Evolutionary conservation across 2,113 vertebrate genomes (phyloP).

Genomic region (Micronisus gabar): DNA sequence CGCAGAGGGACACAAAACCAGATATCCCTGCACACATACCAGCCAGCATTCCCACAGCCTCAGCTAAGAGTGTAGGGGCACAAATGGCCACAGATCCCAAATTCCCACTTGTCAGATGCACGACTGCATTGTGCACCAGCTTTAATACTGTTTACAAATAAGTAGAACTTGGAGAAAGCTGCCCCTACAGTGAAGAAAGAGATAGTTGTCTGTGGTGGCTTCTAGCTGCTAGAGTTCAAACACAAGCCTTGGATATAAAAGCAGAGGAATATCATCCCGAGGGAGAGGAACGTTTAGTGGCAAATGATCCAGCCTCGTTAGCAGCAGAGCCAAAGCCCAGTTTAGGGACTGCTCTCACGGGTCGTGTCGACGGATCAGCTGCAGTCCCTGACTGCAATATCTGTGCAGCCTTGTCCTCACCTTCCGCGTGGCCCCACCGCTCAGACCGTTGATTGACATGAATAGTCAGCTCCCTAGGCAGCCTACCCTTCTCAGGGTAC

Average conservation of each 20-base stretch:
- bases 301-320: background rate
- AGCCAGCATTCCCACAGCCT: background rate
- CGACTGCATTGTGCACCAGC: background rate
- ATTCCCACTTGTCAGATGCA: background rate
- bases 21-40: background rate
- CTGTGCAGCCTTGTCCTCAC: background rate
- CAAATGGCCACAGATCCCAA: background rate
- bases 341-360: background rate
- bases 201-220: background rate
- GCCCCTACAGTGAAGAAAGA: background rate
- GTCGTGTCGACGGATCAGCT: background rate
- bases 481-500: background rate
- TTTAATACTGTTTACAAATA: background rate
- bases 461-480: background rate
- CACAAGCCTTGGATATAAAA: background rate
- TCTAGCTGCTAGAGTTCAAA: background rate
- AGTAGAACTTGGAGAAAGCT: background rate
- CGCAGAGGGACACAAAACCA: background rate
- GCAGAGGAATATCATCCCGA: background rate
- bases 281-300: background rate
- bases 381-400: background rate
- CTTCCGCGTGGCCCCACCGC: background rate
- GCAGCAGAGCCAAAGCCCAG: background rate
- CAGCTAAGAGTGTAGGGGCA: background rate
- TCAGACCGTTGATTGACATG: background rate